Evolutionary conservation across 1,140 invertebrate species (phyloP).

Genomic region (Pachypsylla venusta): DNA sequence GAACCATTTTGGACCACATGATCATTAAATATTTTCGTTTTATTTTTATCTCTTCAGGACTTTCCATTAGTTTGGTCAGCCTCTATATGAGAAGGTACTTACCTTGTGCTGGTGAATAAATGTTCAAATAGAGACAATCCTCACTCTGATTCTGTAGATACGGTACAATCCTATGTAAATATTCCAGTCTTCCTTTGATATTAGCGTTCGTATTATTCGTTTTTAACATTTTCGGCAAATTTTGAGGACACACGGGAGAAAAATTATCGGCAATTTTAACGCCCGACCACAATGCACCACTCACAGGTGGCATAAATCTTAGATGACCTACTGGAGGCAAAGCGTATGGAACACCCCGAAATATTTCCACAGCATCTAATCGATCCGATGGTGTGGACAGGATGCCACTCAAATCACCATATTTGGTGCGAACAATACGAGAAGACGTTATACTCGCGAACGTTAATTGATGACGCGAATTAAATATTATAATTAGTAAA

Average conservation of each 20-base stretch:
- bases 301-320: constrained; percentile 86
- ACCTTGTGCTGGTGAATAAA: constrained; percentile 89
- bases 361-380: constrained; percentile 46
- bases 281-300: constrained; percentile 70
- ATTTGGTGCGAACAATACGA: constrained; percentile 34
- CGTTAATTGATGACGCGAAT: background rate
- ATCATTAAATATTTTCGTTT: too few relatives aligned
- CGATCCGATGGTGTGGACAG: constrained; percentile 32
- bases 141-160: constrained; percentile 80
- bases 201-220: constrained; percentile 59
- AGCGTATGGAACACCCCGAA: constrained; percentile 85
- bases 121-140: constrained; percentile 92
- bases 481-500: constrained; percentile 11
- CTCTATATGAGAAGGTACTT: too few relatives aligned
- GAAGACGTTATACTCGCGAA: constrained; percentile 29
- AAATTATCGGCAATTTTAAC: constrained; percentile 71
- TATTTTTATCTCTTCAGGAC: too few relatives aligned
- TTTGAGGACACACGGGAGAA: constrained; percentile 79
- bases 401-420: constrained; percentile 35
- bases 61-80: too few relatives aligned
- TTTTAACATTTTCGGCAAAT: constrained; percentile 61
- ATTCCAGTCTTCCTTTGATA: constrained; percentile 69
- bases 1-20: too few relatives aligned
- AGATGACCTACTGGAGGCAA: constrained; percentile 78
- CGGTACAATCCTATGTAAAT: constrained; percentile 66